Base-by-base conservation (phyloP, 2,113 vertebrate genomes). In the Australoheros scitulus region DNA sequence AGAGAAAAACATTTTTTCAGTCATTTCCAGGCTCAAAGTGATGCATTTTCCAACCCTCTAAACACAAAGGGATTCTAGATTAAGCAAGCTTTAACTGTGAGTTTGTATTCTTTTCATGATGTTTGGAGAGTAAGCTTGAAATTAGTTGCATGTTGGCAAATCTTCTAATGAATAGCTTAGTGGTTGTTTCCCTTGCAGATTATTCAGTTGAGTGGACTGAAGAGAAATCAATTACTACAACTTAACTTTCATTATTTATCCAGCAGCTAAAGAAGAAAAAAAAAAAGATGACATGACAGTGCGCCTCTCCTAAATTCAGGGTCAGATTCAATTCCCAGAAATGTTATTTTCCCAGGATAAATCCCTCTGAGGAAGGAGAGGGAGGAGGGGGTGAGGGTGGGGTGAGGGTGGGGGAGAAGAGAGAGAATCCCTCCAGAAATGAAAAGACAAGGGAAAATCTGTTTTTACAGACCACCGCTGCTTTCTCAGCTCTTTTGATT, bases 201-300 rank as follows among this genome's bases (percentile, higher is more conserved):
- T 95, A 92, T 91, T 92, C 93, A 93, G 92, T 91, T 88, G 92
- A 95, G 92, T 94, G 88, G 93, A 93, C 93, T 93, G 89, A 92
- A 88, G 92, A 93, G 88, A 91, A 93, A 94, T 94, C 93, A 93
- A 91, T 95, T 94, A 93, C 92, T 79, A 76, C 85, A 88, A 92
- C 80, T 92, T 91, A 93, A 87, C 82, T 91, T 91, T 89, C 80
- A 82, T 87, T 88, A 88, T 93, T 92, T 89, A 83, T 91, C 80
- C 80, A 56, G 63, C 72, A 81, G 80, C 84, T 26, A 64, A 55
- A 52, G 29, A 59, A 74, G 41, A 18, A 74, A 74, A 32, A 26
- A 76, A 5, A 76, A 76, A 11, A 77, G 76, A 61, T 52, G 74
- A 80, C 84, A 76, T 77, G 63, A 84, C 68, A 87, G 74, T 47